Evolutionary conservation across 37 sponge, comb jelly and placozoan species (phyloP), one percentile per base, ranked within the genome.

Genomic region (Halichondria panicea): DNA sequence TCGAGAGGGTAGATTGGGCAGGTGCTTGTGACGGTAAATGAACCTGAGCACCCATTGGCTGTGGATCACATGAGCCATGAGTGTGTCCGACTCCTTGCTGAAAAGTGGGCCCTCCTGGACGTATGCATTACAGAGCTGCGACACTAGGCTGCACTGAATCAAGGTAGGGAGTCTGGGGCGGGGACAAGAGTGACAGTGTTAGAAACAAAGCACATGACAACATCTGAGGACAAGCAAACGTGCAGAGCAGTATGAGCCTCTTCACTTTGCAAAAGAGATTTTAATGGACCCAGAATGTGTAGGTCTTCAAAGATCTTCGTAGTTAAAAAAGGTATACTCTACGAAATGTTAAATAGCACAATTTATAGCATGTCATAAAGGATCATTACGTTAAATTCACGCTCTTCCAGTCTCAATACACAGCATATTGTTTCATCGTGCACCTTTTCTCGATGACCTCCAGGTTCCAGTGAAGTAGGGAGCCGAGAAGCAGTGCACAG

Each of bases 401-500:
- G n/a, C n/a, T n/a, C n/a, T n/a, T n/a, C n/a, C n/a, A n/a, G n/a
- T n/a, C n/a, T n/a, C n/a, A n/a, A n/a, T n/a, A n/a, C n/a, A n/a
- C n/a, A n/a, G 60, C 27, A 7, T n/a, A n/a, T 59, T 13, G 22
- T 8, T 59, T 8, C 22, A 7, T 59, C 27, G 7, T 74, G 48
- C 19, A 87, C 81, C 76, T 63, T 33, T 66, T 74, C 70, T 87
- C 81, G 38, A 87, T 39, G 13, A 54, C 32, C 12, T 60, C 56
- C 0, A 84, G 56, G 72, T 89, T 45, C 90, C 90, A 89, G 21
- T 74, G 63, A 18, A 89, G 72, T 40, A 45, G 61, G 1, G 85
- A 58, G 12, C 70, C 90, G 13, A 89, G 42, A 27, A 89, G 55
- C 53, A 84, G 81, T 22, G 90, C 90, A 62, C 79, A 80, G 56